A percentile compares a stretch with the other conserved stretches of the same genome.
phyloP scores from a whole-genome alignment of 2,797 vertebrate species.

The Microcaecilia unicolor region DNA sequence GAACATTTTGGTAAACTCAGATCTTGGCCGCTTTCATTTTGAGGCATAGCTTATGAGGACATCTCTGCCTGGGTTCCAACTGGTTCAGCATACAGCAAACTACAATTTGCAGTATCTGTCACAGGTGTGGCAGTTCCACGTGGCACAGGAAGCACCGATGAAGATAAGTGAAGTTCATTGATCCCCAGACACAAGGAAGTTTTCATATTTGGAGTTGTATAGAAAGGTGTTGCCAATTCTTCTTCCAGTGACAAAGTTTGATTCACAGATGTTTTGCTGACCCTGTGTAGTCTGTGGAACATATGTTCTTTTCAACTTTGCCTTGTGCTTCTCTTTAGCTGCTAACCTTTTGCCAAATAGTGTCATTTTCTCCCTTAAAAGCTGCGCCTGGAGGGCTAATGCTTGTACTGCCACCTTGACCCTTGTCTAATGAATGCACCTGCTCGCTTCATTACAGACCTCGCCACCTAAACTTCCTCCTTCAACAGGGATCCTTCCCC shows the following conservation, averaged over 20 bases:
- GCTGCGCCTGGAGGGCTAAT: constrained; percentile 46
- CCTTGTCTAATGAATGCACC: no score
- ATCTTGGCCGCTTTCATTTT: no score
- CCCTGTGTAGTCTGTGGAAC: constrained; percentile 11
- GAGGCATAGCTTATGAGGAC: no score
- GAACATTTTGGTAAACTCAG: no score
- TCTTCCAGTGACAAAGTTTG: neutral
- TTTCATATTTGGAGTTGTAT: neutral
- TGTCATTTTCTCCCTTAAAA: constrained; percentile 49
- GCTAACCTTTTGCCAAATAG: constrained; percentile 46
- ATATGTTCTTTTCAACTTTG: constrained; percentile 1
- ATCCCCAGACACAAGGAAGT: neutral
- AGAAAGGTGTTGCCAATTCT: neutral
- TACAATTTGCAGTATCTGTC: neutral
- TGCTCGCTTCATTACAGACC: no score
- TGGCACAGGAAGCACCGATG: neutral
- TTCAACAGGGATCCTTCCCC: no score
- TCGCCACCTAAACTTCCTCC: no score
- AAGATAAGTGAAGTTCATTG: neutral
- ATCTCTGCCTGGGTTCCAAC: neutral
- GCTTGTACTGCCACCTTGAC: no score
- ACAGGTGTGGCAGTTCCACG: neutral
- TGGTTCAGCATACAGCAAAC: neutral
- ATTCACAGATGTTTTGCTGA: neutral
- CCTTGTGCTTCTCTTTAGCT: constrained; percentile 23